Conservation (phyloP, 2,113 vertebrate species). For the Machaerirhynchus nigripectus region DNA sequence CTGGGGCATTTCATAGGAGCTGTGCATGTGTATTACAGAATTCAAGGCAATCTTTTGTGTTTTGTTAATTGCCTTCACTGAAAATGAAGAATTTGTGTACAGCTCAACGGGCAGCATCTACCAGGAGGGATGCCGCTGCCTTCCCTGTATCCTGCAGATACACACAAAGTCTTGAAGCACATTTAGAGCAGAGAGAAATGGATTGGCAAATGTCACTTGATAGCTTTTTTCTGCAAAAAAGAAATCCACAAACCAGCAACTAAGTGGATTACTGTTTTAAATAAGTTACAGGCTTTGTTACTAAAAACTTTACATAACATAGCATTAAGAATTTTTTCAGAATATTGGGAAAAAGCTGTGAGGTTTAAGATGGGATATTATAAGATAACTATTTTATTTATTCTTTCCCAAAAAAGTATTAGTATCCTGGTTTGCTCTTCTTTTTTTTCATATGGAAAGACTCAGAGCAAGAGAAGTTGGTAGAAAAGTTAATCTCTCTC, state of each 20-base stretch:
- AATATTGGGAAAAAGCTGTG: neutral
- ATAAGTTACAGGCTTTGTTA: neutral
- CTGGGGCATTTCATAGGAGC: neutral
- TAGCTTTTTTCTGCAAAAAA: neutral
- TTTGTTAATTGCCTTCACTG: constrained; percentile 30
- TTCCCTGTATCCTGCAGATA: neutral
- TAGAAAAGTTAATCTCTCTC: neutral
- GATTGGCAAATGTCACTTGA: neutral
- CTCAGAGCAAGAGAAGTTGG: neutral
- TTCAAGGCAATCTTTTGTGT: constrained; percentile 34
- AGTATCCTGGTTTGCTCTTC: neutral
- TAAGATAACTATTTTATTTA: neutral
- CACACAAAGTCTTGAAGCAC: neutral
- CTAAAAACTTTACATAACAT: neutral
- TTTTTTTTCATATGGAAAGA: neutral
- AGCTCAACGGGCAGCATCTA: neutral
- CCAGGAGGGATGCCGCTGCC: neutral
- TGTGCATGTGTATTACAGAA: neutral
- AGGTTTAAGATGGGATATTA: neutral
- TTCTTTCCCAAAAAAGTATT: neutral
- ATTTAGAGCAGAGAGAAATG: neutral
- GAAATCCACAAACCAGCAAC: neutral
- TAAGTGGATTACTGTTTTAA: neutral
- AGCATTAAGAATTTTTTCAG: neutral
- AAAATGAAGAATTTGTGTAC: neutral